phyloP scores from a whole-genome alignment of 2,888 invertebrate species.

The Ophion ellenae region DNA sequence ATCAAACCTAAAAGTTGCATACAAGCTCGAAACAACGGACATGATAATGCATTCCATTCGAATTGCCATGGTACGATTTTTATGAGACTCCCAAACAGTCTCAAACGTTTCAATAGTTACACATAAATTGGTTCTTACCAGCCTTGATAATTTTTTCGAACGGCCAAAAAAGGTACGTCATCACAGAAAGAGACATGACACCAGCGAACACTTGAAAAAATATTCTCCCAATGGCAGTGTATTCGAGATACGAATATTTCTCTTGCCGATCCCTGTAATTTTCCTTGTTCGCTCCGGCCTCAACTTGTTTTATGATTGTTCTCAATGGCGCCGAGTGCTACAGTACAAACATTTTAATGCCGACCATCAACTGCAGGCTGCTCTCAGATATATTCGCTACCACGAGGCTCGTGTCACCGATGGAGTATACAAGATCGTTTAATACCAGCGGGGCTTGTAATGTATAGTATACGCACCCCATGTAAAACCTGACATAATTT shows the following conservation, averaged over 20 bases:
- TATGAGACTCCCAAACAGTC: no score
- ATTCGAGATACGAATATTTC: slow-evolving; percentile 58
- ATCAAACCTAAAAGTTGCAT: no score
- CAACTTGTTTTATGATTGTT: not conserved
- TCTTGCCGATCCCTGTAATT: slow-evolving; percentile 60
- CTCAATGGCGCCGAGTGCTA: not conserved
- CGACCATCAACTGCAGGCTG: slow-evolving; percentile 6
- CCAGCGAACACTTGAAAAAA: slow-evolving; percentile 48
- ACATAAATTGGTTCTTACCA: slow-evolving; percentile 11
- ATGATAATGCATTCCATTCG: no score
- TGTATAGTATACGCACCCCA: slow-evolving; percentile 21
- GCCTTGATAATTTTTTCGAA: slow-evolving; percentile 29
- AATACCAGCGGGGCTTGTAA: slow-evolving; percentile 34
- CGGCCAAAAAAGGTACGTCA: slow-evolving; percentile 60
- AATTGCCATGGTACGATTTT: no score
- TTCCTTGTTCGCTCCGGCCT: slow-evolving; percentile 34
- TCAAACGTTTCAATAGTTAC: no score
- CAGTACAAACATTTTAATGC: slow-evolving; percentile 19
- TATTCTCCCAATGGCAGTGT: slow-evolving; percentile 51
- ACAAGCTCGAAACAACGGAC: no score
- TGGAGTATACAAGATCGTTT: slow-evolving; percentile 34
- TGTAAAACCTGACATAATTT: slow-evolving; percentile 16
- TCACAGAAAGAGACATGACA: slow-evolving; percentile 35
- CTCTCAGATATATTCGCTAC: slow-evolving; percentile 44
- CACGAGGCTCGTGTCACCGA: slow-evolving; percentile 31